Evolutionary conservation across 2,888 invertebrate genomes (phyloP).

Genomic region (Chydorus sphaericus): DNA sequence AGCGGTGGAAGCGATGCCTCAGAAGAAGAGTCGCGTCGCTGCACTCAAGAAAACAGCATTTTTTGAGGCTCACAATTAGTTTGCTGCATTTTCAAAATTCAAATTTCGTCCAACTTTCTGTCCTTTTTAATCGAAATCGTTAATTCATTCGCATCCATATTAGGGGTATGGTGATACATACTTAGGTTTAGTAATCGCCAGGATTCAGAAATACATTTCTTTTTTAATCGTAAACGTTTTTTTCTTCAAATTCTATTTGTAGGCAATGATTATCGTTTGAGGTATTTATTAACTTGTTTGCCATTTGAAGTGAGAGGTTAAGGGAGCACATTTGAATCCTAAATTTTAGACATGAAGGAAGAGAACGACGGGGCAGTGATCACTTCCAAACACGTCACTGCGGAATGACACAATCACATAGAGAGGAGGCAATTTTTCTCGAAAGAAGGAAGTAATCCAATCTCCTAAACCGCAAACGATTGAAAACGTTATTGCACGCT

Average conservation of each 20-base stretch:
- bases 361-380: slow-evolving; percentile 85
- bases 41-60: background rate
- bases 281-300: too few species aligned
- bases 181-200: too few species aligned
- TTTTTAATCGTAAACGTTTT: too few species aligned
- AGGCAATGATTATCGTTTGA: too few species aligned
- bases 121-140: background rate
- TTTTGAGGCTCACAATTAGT: background rate
- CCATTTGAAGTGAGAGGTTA: too few species aligned
- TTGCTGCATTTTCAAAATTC: background rate
- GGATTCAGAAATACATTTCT: too few species aligned
- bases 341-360: slow-evolving; percentile 48
- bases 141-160: too few species aligned
- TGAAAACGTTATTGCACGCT: background rate
- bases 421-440: slow-evolving; percentile 51
- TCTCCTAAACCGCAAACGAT: slow-evolving; percentile 47
- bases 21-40: background rate
- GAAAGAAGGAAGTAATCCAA: slow-evolving; percentile 91
- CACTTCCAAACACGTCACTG: slow-evolving; percentile 71
- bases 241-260: too few species aligned
- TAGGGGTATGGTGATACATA: too few species aligned
- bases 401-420: slow-evolving; percentile 79
- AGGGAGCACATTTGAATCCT: too few species aligned
- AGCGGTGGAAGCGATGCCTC: background rate
- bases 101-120: too few species aligned